Conservation (phyloP, 2,113 vertebrate genomes). For the Atlantisia rogersi region DNA sequence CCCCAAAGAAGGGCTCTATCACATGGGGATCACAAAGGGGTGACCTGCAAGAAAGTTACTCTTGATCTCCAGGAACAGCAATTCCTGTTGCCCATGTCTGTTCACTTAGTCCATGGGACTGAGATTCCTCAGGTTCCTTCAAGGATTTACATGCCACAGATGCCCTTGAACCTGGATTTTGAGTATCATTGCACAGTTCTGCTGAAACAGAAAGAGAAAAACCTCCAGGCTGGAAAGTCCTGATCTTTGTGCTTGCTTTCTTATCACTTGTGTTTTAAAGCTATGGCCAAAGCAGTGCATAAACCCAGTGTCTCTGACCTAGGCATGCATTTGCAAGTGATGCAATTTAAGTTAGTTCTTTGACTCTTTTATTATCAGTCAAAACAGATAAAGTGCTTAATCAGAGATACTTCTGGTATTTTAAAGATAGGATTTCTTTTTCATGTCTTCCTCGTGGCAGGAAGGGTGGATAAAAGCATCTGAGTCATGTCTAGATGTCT, state of each 20-base stretch:
- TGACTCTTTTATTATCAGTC: not conserved
- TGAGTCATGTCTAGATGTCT: not conserved
- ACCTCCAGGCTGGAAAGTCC: not conserved
- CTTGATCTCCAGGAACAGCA: not conserved
- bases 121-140: not conserved
- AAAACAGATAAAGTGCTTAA: constrained; percentile 13
- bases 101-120: not conserved
- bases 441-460: not conserved
- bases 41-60: not conserved
- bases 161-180: not conserved
- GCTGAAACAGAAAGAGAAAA: not conserved
- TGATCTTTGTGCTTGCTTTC: not conserved
- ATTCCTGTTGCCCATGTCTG: not conserved
- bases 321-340: not conserved
- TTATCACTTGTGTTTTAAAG: not conserved
- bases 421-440: not conserved
- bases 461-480: not conserved
- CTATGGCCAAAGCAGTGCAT: not conserved
- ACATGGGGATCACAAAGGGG: not conserved
- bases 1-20: not conserved
- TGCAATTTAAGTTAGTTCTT: not conserved
- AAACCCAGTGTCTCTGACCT: not conserved
- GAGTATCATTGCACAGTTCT: not conserved
- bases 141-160: not conserved
- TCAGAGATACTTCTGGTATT: not conserved